These are phyloP conservation scores for Cotesia vestalis DNA, from an alignment of 1,140 invertebrate genomes.

Conservation along the genomic window DNA sequence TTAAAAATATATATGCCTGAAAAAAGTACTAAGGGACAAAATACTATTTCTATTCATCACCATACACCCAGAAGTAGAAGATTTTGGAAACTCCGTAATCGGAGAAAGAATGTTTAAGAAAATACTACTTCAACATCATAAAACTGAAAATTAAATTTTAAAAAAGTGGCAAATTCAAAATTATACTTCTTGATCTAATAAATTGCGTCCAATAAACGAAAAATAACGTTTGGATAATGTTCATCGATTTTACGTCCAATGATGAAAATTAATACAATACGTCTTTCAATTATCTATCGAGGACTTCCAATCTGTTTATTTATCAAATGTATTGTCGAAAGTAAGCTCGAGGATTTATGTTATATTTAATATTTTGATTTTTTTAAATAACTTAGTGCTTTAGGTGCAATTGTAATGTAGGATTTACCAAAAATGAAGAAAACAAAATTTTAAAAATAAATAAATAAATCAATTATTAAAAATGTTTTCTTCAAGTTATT, in stretches of 20 bases:
- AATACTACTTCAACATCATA: not conserved
- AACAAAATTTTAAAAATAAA: not conserved
- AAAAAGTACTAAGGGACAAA: slow-evolving; percentile 49
- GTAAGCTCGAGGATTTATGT: not conserved
- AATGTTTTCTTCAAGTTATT: too few relatives aligned
- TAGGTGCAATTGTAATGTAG: not conserved
- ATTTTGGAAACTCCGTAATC: slow-evolving; percentile 62
- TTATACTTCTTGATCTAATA: not conserved
- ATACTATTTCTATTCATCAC: slow-evolving; percentile 63
- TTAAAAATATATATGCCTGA: slow-evolving; percentile 59
- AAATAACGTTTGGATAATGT: not conserved
- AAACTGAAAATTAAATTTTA: not conserved
- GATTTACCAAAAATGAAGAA: not conserved
- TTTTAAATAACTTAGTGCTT: not conserved
- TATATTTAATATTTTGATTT: not conserved
- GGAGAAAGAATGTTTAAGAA: slow-evolving; percentile 53
- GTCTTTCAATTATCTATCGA: slow-evolving; percentile 52
- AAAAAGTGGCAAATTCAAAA: slow-evolving; percentile 14
- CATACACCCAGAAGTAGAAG: slow-evolving; percentile 60
- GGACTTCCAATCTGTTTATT: slow-evolving; percentile 44
- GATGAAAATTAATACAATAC: slow-evolving; percentile 10
- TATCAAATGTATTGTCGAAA: not conserved
- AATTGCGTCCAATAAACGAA: slow-evolving; percentile 11
- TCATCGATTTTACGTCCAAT: slow-evolving; percentile 15
- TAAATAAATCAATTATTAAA: not conserved